These are phyloP conservation scores for Athetis lepigone DNA, from an alignment of 2,888 invertebrate species.

Conservation along the genomic window DNA sequence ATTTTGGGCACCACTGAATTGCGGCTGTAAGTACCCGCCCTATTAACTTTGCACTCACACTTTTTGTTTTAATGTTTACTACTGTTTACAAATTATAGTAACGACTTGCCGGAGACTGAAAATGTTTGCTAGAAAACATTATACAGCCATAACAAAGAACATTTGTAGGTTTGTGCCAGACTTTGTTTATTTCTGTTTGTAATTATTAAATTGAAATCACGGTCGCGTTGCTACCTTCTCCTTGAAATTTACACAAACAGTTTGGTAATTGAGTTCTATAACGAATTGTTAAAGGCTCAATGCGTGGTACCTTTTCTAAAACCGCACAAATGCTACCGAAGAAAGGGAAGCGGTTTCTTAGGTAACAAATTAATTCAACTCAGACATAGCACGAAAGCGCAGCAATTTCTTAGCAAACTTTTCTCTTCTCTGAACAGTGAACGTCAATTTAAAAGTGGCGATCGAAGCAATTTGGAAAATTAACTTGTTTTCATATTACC, in stretches of 20 bases:
- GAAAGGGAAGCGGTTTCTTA: conserved; percentile 11
- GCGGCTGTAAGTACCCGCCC: conserved; percentile 49
- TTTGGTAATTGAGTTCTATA: background rate
- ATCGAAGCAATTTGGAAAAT: conserved; percentile 32
- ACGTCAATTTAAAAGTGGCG: conserved; percentile 21
- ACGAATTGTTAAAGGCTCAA: background rate
- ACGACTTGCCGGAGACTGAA: conserved; percentile 39
- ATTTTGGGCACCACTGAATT: conserved; percentile 58
- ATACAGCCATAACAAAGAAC: conserved; percentile 20
- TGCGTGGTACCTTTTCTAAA: background rate
- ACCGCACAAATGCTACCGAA: background rate
- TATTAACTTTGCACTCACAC: conserved; percentile 58
- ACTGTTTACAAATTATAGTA: conserved; percentile 50
- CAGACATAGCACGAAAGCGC: conserved; percentile 67
- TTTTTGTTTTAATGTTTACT: conserved; percentile 59
- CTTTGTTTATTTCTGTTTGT: conserved; percentile 36
- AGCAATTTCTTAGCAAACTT: conserved; percentile 71
- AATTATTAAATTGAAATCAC: conserved; percentile 30
- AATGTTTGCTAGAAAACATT: conserved; percentile 38
- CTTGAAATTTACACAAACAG: background rate
- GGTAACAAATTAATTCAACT: conserved; percentile 18
- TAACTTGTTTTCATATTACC: conserved; percentile 21
- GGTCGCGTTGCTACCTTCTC: background rate
- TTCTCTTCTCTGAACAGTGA: conserved; percentile 66
- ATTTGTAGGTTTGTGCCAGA: conserved; percentile 24